These are phyloP conservation scores for Marmota monax DNA, from an alignment of 2,113 vertebrate genomes.

Conservation along the genomic window DNA sequence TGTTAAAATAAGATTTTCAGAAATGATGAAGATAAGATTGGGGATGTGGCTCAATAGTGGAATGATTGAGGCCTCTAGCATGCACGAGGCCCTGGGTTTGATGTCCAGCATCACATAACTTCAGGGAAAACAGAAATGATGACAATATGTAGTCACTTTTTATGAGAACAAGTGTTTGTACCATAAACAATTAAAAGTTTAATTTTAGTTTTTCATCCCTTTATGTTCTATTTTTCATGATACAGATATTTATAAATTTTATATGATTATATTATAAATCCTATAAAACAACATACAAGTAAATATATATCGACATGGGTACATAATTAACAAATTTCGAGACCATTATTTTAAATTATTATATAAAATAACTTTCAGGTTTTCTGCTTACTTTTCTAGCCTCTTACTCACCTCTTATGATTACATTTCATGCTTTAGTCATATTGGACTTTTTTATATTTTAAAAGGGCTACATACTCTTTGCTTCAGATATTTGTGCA, in stretches of 20 bases:
- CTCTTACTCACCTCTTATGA: not conserved
- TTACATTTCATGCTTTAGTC: slow-evolving; percentile 1
- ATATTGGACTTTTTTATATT: slow-evolving; percentile 10
- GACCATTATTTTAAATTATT: slow-evolving; percentile 10
- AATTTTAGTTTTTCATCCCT: slow-evolving; percentile 23
- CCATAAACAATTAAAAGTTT: slow-evolving; percentile 21
- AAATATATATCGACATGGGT: not conserved
- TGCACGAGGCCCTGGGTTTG: too few relatives aligned
- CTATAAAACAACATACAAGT: not conserved
- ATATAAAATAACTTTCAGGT: not conserved
- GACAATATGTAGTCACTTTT: slow-evolving; percentile 9
- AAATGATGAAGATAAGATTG: not conserved
- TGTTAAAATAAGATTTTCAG: slow-evolving; percentile 54
- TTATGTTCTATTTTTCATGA: slow-evolving; percentile 39
- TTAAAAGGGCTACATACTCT: not conserved
- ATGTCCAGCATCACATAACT: too few relatives aligned
- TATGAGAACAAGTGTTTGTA: not conserved
- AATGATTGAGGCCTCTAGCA: too few relatives aligned
- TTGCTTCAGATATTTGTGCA: slow-evolving; percentile 33
- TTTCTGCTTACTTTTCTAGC: not conserved
- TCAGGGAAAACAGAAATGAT: too few relatives aligned
- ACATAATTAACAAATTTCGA: not conserved
- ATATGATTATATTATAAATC: not conserved
- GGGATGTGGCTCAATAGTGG: too few relatives aligned
- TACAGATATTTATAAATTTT: not conserved